Percentiles rank a stretch among this genome's conserved stretches.
Evolutionary conservation across 30 jellyfish, hydroid and myxozoan species (phyloP).

Genomic region (Clytia hemisphaerica): DNA sequence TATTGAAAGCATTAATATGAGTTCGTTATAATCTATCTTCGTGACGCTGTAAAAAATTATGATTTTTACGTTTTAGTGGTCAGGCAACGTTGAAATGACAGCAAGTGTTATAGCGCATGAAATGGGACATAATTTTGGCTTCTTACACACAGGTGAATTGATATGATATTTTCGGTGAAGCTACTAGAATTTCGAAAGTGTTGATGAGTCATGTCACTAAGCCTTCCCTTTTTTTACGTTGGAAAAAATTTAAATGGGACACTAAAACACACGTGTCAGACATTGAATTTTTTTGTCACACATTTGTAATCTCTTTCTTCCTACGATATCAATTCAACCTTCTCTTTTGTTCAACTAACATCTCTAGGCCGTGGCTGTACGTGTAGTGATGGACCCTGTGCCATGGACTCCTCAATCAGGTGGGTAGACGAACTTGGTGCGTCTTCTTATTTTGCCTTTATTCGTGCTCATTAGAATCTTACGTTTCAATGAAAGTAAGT

Average conservation of each 20-base stretch:
- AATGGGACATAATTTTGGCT: slow-evolving; percentile 75
- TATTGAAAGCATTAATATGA: no score
- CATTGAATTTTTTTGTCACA: no score
- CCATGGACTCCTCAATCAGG: slow-evolving; percentile 57
- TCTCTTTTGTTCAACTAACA: not conserved
- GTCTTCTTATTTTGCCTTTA: not conserved
- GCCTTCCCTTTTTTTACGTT: not conserved
- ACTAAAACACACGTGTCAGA: not conserved
- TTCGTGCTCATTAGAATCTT: no score
- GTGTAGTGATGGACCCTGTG: slow-evolving; percentile 46
- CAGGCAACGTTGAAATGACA: slow-evolving; percentile 14
- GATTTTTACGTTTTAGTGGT: slow-evolving; percentile 12
- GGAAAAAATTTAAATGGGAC: not conserved
- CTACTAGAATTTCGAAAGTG: no score
- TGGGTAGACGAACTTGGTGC: not conserved
- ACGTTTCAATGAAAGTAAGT: no score
- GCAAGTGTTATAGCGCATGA: slow-evolving; percentile 78
- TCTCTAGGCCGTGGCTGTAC: slow-evolving; percentile 32
- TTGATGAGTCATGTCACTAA: not conserved
- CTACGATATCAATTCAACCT: no score
- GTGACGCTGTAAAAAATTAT: not conserved
- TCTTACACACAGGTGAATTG: slow-evolving; percentile 65
- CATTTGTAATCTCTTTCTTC: no score
- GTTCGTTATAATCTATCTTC: not conserved
- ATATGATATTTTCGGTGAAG: no score